Conservation (phyloP, 2,113 vertebrate genomes). For the Oryctolagus cuniculus region mOryCun1.1 NC_091434.1:51226001-51226500, state of each 20-base stretch:
- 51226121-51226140: background rate
- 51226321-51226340: background rate
- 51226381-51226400: background rate
- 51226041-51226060: background rate
- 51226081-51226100: conserved; percentile 35
- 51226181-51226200: background rate
- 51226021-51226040: background rate
- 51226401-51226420: background rate
- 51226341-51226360: background rate
- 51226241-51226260: background rate
- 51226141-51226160: background rate
- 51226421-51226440: conserved; percentile 24
- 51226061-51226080: background rate
- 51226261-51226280: background rate
- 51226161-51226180: background rate
- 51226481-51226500: conserved; percentile 52
- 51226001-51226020: background rate
- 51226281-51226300: background rate
- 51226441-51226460: conserved; percentile 37
- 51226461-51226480: conserved; percentile 70
- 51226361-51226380: background rate
- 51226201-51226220: background rate
- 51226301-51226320: background rate
- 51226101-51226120: background rate
- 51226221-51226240: conserved; percentile 1